Evolutionary conservation across 2,888 invertebrate genomes (phyloP).

Genomic region (Pegoplata infirma): DNA sequence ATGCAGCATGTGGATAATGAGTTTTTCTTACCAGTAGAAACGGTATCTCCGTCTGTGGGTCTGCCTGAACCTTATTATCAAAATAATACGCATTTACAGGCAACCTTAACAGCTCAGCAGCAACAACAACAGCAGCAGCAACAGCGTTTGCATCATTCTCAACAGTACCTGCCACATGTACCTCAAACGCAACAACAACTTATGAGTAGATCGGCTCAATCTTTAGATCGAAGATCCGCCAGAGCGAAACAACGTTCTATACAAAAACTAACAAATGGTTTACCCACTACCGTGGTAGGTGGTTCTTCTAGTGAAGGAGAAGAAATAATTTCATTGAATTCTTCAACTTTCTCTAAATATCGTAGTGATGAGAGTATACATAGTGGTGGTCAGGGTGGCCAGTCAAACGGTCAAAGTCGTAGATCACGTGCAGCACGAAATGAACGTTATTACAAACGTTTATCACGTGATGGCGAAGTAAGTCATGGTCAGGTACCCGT

Average conservation of each 20-base stretch:
- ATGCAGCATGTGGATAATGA: conserved; percentile 77
- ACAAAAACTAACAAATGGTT: conserved; percentile 68
- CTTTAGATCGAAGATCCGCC: conserved; percentile 71
- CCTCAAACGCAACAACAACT: conserved; percentile 59
- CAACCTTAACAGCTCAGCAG: conserved; percentile 13
- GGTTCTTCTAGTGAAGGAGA: conserved; percentile 74
- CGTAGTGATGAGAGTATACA: conserved; percentile 85
- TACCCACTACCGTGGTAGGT: conserved; percentile 63
- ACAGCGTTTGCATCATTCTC: conserved; percentile 59
- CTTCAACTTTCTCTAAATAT: conserved; percentile 83
- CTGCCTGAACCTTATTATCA: conserved; percentile 70
- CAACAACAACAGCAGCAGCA: conserved; percentile 47
- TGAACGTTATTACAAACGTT: conserved; percentile 87
- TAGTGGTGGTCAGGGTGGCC: conserved; percentile 78
- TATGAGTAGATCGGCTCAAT: conserved; percentile 70
- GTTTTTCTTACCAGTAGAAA: conserved; percentile 76
- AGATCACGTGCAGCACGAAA: conserved; percentile 87
- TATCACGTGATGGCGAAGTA: conserved; percentile 84
- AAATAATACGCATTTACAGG: conserved; percentile 35
- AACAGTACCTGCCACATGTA: conserved; percentile 61
- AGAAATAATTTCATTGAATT: conserved; percentile 82
- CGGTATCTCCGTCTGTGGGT: conserved; percentile 65
- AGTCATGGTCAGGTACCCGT: conserved; percentile 73
- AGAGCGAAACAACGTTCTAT: conserved; percentile 25
- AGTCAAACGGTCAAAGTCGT: conserved; percentile 80